Base-by-base conservation (phyloP, 2,797 vertebrate species). In the Coracias cyanogaster region DNA sequence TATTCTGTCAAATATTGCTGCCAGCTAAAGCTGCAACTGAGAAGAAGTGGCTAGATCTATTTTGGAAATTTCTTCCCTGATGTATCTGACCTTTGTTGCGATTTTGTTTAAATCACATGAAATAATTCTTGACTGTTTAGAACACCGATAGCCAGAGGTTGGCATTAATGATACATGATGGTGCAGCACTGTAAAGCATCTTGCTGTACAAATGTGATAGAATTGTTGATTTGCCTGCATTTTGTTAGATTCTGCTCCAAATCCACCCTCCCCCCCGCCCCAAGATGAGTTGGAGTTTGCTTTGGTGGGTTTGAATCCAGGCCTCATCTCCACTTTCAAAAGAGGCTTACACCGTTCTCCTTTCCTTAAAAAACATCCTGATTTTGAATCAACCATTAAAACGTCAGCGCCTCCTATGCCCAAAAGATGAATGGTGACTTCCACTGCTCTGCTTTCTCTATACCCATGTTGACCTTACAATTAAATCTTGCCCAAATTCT, bases 101-200 rank as follows among this genome's bases (percentile, higher is more conserved):
- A 61, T 77, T 93, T 81, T 90, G 11, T 85, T 90, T 77, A 74
- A 81, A 69, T 73, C 33, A 46, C 48, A 67, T 82, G 16, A 87
- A 87, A 80, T 46, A 64, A 89, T 70, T 76, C 29, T 49, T 64
- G 52, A n/a, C 35, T 87, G 24, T 80, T 94, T 46, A 87, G 61
- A 89, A 13, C 45, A 64, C 39, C 61, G 57, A 29, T 61, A 81
- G 33, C 60, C 57, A 80, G 71, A 71, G 55, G 8, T 15, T 87
- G 86, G 6, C 33, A 43, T 71, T 80, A 81, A 74, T 61, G 78
- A 12, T 61, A 61, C 24, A 18, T 14, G 9, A 19, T 19, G 45
- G 39, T 70, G 61, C 55, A 84, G 61, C 5, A 1, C 43, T 55
- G 77, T 51, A 69, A 66, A 84, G 4, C 35, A 16, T 31, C 41